These are phyloP conservation scores for Camponotus pennsylvanicus DNA, from an alignment of 1,140 invertebrate species.

Conservation along the genomic window DNA sequence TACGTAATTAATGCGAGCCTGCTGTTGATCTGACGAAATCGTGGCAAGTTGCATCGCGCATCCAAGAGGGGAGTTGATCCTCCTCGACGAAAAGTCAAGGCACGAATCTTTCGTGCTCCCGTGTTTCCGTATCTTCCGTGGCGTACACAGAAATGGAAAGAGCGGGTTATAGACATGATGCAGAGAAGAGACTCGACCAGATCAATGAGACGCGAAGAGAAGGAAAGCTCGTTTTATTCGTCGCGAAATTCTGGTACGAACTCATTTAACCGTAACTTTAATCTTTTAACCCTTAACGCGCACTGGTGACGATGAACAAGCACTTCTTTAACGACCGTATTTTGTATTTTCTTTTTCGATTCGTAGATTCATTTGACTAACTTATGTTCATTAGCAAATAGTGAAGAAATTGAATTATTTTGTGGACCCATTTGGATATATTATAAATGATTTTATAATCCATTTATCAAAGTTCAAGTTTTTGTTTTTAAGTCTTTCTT, in stretches of 20 bases:
- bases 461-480: not conserved
- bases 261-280: slow-evolving; percentile 13
- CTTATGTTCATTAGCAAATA: slow-evolving; percentile 1
- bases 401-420: not conserved
- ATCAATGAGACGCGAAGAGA: slow-evolving; percentile 75
- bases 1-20: not conserved
- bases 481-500: not conserved
- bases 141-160: slow-evolving; percentile 69
- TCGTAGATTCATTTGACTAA: not conserved
- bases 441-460: not conserved
- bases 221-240: slow-evolving; percentile 79
- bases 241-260: slow-evolving; percentile 52
- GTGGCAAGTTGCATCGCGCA: slow-evolving; percentile 1
- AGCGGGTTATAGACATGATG: slow-evolving; percentile 77
- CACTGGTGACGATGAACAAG: not conserved
- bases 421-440: not conserved
- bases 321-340: not conserved
- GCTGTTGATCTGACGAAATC: slow-evolving; percentile 5
- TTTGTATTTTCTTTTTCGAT: not conserved
- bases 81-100: slow-evolving; percentile 2
- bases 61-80: not conserved
- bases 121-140: not conserved
- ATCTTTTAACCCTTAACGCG: not conserved
- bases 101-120: not conserved
- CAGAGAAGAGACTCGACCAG: slow-evolving; percentile 79